These are phyloP conservation scores for Cervus canadensis DNA, from an alignment of 2,113 vertebrate genomes.

Conservation along the genomic window DNA sequence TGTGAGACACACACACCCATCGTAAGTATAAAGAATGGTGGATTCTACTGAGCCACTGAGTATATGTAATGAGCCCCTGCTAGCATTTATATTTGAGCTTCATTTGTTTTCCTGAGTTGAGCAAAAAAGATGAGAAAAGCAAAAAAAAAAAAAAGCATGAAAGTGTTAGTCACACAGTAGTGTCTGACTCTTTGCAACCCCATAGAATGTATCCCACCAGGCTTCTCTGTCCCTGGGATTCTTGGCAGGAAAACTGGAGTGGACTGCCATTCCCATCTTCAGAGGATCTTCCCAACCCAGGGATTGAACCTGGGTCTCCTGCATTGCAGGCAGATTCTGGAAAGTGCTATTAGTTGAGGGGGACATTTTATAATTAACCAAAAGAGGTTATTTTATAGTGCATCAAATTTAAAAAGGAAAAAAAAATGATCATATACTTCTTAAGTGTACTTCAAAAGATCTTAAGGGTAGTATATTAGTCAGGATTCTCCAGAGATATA, in stretches of 20 bases:
- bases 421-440: not conserved
- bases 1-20: not conserved
- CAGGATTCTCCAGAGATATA: not conserved
- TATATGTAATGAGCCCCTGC: not conserved
- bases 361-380: not conserved
- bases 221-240: not conserved
- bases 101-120: not conserved
- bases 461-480: not conserved
- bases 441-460: not conserved
- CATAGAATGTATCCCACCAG: not conserved
- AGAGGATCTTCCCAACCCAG: not conserved
- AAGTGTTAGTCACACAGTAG: not conserved
- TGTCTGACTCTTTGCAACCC: not conserved
- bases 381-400: not conserved
- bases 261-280: not conserved
- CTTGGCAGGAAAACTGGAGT: not conserved
- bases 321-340: not conserved
- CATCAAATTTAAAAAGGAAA: not conserved
- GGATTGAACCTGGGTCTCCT: not conserved
- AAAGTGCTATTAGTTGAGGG: not conserved
- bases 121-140: not conserved
- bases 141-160: not conserved
- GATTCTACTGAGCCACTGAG: not conserved
- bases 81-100: not conserved
- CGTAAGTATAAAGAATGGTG: not conserved